phyloP scores from a whole-genome alignment of 23 tunicate species.

The Corella eumyota region DNA sequence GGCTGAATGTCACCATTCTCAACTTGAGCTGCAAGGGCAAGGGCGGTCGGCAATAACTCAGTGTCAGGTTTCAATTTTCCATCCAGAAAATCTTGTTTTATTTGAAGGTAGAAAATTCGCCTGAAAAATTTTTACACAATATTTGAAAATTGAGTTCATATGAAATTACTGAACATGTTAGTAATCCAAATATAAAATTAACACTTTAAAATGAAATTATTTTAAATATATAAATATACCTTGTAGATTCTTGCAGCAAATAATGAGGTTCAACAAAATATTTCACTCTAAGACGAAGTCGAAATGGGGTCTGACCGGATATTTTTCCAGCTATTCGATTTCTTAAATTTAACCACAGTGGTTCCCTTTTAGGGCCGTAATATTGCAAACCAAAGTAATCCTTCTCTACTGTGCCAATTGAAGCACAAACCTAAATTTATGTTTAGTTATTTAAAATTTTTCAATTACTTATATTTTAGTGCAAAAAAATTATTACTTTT shows the following conservation, averaged over 20 bases:
- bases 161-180: too few species aligned
- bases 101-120: constrained; percentile 44
- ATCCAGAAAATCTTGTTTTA: constrained; percentile 49
- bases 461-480: too few species aligned
- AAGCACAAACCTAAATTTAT: constrained; percentile 41
- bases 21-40: constrained; percentile 36
- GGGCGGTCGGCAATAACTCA: constrained; percentile 16
- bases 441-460: too few species aligned
- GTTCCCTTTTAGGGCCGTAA: constrained; percentile 26
- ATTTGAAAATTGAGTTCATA: neutral
- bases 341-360: constrained; percentile 58
- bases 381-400: constrained; percentile 70
- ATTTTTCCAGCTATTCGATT: constrained; percentile 43
- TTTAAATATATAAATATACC: constrained; percentile 13
- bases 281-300: constrained; percentile 46
- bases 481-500: too few species aligned
- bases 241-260: constrained; percentile 60
- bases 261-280: constrained; percentile 64
- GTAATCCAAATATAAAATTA: too few species aligned
- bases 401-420: constrained; percentile 65
- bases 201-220: neutral
- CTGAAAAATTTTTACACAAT: constrained; percentile 10
- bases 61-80: constrained; percentile 17
- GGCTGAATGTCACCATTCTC: constrained; percentile 28
- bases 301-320: constrained; percentile 57